A percentile compares a stretch with the other conserved stretches of the same genome.
These are phyloP conservation scores for Amphibalanus amphitrite DNA, from an alignment of 1,140 invertebrate genomes.

Conservation along the genomic window DNA sequence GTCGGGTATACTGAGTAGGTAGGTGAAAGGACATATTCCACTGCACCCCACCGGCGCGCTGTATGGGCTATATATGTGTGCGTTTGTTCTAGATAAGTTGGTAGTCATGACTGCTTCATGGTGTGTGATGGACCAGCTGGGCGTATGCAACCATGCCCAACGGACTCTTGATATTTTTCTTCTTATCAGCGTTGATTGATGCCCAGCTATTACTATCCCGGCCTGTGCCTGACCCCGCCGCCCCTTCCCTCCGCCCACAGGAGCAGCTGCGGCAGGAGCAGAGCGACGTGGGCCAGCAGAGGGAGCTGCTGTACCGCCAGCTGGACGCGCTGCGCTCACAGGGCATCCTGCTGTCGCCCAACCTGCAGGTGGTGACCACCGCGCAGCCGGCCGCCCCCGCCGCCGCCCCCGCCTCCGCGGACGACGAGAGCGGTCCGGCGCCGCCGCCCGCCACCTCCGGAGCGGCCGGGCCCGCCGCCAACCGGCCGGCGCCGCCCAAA, in stretches of 20 bases:
- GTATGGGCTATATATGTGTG: slow-evolving; percentile 3
- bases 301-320: slow-evolving; percentile 66
- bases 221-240: slow-evolving; percentile 11
- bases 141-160: too few relatives aligned
- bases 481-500: too few relatives aligned
- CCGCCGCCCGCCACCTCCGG: slow-evolving; percentile 19
- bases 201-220: too few relatives aligned
- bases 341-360: slow-evolving; percentile 37
- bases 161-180: too few relatives aligned
- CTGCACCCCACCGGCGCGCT: too few relatives aligned
- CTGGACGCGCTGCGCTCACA: slow-evolving; percentile 56
- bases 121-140: too few relatives aligned
- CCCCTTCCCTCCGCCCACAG: slow-evolving; percentile 25
- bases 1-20: not conserved
- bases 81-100: too few relatives aligned
- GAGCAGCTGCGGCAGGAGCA: slow-evolving; percentile 53
- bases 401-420: not conserved
- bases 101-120: too few relatives aligned
- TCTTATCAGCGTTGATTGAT: too few relatives aligned
- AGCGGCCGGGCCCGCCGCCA: slow-evolving; percentile 20
- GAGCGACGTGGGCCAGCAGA: slow-evolving; percentile 61
- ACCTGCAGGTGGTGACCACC: slow-evolving; percentile 19
- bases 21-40: not conserved
- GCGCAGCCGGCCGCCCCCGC: slow-evolving; percentile 13
- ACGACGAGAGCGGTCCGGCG: slow-evolving; percentile 6